Evolutionary conservation across 2,113 vertebrate species (phyloP).

Genomic region (Miniopterus natalensis): DNA sequence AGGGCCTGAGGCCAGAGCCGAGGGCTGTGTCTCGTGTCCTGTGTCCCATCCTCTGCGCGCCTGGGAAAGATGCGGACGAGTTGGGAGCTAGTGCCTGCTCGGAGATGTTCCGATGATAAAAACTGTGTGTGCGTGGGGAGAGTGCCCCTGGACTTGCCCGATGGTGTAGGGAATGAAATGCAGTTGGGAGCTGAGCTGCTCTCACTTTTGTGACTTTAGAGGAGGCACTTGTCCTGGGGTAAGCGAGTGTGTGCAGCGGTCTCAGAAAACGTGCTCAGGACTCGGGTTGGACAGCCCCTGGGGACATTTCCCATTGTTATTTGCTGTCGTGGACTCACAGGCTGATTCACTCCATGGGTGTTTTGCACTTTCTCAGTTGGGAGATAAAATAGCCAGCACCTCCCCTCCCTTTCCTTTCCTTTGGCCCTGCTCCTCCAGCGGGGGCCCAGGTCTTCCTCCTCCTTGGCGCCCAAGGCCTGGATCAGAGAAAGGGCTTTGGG

Average conservation of each 20-base stretch:
- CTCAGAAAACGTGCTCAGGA: neutral
- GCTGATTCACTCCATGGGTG: neutral
- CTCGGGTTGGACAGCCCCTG: neutral
- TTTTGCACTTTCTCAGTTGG: neutral
- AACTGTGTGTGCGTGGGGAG: neutral
- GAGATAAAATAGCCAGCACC: neutral
- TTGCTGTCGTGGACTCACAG: neutral
- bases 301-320: neutral
- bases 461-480: neutral
- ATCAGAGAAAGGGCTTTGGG: neutral
- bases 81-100: neutral
- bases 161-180: neutral
- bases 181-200: neutral
- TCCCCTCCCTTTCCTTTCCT: neutral
- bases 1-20: neutral
- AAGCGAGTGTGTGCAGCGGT: neutral
- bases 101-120: neutral
- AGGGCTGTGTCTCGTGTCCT: neutral
- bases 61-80: too few species aligned
- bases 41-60: too few species aligned
- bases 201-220: constrained; percentile 7
- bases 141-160: neutral
- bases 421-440: neutral
- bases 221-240: neutral
- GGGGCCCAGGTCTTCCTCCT: neutral